These are phyloP conservation scores for Scaptomyza hsui DNA, from an alignment of 1,140 invertebrate genomes.

Conservation along the genomic window DNA sequence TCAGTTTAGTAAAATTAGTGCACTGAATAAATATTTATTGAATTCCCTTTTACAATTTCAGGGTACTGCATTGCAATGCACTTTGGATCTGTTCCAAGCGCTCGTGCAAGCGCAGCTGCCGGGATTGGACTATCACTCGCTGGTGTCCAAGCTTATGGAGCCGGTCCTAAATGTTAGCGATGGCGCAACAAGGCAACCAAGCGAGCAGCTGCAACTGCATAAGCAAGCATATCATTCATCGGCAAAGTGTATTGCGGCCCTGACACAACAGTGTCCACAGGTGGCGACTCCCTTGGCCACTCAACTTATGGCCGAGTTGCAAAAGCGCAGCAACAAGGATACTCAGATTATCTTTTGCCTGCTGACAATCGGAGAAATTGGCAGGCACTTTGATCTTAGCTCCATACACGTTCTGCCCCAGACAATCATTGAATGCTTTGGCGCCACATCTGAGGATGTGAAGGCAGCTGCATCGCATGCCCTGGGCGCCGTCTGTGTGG, in stretches of 20 bases:
- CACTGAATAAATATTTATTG: too few relatives aligned
- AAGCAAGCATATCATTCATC: constrained; percentile 95
- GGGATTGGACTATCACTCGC: constrained; percentile 91
- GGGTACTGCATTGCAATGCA: constrained; percentile 93
- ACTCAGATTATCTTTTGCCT: constrained; percentile 96
- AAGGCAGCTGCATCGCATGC: constrained; percentile 99
- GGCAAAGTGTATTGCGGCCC: constrained; percentile 97
- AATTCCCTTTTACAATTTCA: constrained; percentile 84
- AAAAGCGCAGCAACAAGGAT: constrained; percentile 88
- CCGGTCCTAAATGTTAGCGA: constrained; percentile 84
- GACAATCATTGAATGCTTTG: constrained; percentile 91
- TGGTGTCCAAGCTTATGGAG: constrained; percentile 90
- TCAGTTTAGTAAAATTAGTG: constrained; percentile 20
- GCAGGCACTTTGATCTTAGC: constrained; percentile 95
- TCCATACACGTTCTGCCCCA: constrained; percentile 89
- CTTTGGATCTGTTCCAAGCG: constrained; percentile 96
- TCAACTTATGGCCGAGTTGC: constrained; percentile 93
- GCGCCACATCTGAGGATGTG: constrained; percentile 92
- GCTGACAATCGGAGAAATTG: constrained; percentile 98
- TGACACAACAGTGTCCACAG: constrained; percentile 91
- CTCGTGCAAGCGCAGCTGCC: constrained; percentile 92
- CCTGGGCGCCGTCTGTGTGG: constrained; percentile 96
- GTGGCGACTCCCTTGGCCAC: constrained; percentile 93
- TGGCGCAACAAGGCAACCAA: constrained; percentile 15
- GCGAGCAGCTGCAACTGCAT: constrained; percentile 84